Percentiles rank a stretch among this genome's conserved stretches.
These are phyloP conservation scores for Microdon myrmicae DNA, from an alignment of 2,888 invertebrate species.

Conservation along the genomic window DNA sequence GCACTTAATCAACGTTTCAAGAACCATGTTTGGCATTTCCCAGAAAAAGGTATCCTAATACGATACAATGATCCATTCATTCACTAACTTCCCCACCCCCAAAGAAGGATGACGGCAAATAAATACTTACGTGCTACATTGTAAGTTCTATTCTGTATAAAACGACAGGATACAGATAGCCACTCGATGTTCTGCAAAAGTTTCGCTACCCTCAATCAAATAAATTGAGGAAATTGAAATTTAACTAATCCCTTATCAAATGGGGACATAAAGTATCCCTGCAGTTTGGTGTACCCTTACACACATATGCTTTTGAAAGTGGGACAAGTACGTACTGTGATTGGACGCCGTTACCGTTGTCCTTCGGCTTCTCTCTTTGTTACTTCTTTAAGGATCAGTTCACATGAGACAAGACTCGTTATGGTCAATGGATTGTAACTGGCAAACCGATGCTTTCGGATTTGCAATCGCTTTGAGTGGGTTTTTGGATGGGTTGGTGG, in stretches of 20 bases:
- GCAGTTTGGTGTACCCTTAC: too few species aligned
- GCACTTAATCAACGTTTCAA: slow-evolving; percentile 45
- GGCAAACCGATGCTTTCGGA: slow-evolving; percentile 1
- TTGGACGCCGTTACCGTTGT: slow-evolving; percentile 2
- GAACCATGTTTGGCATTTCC: slow-evolving; percentile 18
- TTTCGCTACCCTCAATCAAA: too few species aligned
- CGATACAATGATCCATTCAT: too few species aligned
- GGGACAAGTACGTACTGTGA: slow-evolving; percentile 4
- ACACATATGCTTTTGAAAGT: slow-evolving; percentile 24
- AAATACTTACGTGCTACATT: too few species aligned
- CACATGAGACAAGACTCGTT: slow-evolving; percentile 13
- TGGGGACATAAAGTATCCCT: slow-evolving; percentile 24
- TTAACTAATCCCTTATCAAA: slow-evolving; percentile 23
- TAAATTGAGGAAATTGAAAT: slow-evolving; percentile 24
- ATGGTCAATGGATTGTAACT: slow-evolving; percentile 16
- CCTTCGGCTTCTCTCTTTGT: too few species aligned
- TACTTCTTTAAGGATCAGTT: background rate
- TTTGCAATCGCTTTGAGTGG: slow-evolving; percentile 23
- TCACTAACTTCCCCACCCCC: too few species aligned
- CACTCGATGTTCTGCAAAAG: too few species aligned
- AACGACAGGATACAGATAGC: too few species aligned
- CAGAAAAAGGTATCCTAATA: too few species aligned
- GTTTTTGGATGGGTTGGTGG: too few species aligned
- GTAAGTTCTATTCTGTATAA: too few species aligned
- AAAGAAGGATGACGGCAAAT: too few species aligned